Percentiles rank a stretch among this genome's conserved stretches.
Evolutionary conservation across 2,888 invertebrate genomes (phyloP).

Genomic region (Philhelius pedissequus): DNA sequence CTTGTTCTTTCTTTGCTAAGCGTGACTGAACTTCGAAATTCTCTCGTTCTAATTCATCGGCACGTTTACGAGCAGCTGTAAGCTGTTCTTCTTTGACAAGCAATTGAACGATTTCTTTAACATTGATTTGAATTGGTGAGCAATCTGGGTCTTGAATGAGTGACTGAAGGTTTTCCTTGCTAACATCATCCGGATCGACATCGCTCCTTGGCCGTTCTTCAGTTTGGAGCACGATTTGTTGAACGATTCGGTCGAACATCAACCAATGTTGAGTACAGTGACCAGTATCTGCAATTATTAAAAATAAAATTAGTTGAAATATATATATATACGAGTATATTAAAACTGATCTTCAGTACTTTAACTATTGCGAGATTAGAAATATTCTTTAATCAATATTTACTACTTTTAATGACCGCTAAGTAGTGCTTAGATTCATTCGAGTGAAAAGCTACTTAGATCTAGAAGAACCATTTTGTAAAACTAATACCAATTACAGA

Average conservation of each 20-base stretch:
- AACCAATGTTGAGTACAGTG: conserved; percentile 95
- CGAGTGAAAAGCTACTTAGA: too few relatives aligned
- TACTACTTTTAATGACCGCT: too few relatives aligned
- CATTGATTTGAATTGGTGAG: conserved; percentile 92
- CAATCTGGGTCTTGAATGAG: conserved; percentile 88
- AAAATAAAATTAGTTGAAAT: background rate
- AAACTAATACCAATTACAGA: too few relatives aligned
- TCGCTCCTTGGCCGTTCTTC: conserved; percentile 79
- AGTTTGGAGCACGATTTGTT: conserved; percentile 94
- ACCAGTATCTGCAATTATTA: conserved; percentile 84
- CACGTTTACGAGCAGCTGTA: conserved; percentile 90
- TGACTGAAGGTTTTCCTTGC: conserved; percentile 74
- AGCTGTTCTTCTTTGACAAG: conserved; percentile 96
- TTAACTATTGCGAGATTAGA: too few relatives aligned
- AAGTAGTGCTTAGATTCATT: too few relatives aligned
- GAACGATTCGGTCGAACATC: conserved; percentile 94
- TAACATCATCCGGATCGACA: conserved; percentile 75
- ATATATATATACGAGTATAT: too few relatives aligned
- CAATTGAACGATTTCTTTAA: conserved; percentile 92
- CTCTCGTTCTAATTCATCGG: conserved; percentile 92
- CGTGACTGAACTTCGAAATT: conserved; percentile 92
- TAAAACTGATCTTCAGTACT: too few relatives aligned
- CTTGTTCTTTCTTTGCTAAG: conserved; percentile 94
- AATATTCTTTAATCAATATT: too few relatives aligned
- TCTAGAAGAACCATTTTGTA: too few relatives aligned